Evolutionary conservation across 2,797 vertebrate species (phyloP), one percentile per base, ranked within the genome.

Genomic region (Podarcis siculus): DNA sequence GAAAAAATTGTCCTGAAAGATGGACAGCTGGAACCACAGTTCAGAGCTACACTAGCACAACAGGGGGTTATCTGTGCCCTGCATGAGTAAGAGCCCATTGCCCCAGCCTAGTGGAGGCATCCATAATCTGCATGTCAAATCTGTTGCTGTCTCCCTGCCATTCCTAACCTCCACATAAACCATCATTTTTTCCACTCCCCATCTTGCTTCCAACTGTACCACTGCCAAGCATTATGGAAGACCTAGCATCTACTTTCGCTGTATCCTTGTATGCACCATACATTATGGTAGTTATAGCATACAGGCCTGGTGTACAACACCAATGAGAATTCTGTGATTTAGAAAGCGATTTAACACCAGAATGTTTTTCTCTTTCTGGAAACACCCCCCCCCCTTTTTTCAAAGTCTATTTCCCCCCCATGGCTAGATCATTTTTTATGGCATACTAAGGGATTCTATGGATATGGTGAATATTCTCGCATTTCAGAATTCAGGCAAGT

Each of bases 11-110:
- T 90, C 30, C 58, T 89, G 79, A 82, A 72, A 94, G 90, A 80
- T 94, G 94, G 93, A 95, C 89, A 95, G 88, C 88, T 85, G 88
- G 83, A 81, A 81, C 78, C 71, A 81, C 83, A 81, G 58, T 81
- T 89, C 78, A 75, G 69, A 92, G 86, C 86, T 91, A 35, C 86
- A 92, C 92, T 83, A 92, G 75, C 86, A 85, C 91, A 95, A 94
- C 39, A 76, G 88, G 88, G 78, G 78, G 78, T 76, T 67, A 89
- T 85, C 85, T 89, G 71, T 89, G 83, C 39, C 79, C 42, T 39
- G 39, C 78, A 81, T 84, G 82, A 79, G 76, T 84, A 84, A 88
- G 83, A 76, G 72, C 58, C 86, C 71, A 87, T 87, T 87, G 86
- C 86, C 76, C 55, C 71, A 81, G 71, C 83, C 13, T 78, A 81